Conservation (phyloP, 2,888 invertebrate genomes). For the Cosmorhoe ocellata region DNA sequence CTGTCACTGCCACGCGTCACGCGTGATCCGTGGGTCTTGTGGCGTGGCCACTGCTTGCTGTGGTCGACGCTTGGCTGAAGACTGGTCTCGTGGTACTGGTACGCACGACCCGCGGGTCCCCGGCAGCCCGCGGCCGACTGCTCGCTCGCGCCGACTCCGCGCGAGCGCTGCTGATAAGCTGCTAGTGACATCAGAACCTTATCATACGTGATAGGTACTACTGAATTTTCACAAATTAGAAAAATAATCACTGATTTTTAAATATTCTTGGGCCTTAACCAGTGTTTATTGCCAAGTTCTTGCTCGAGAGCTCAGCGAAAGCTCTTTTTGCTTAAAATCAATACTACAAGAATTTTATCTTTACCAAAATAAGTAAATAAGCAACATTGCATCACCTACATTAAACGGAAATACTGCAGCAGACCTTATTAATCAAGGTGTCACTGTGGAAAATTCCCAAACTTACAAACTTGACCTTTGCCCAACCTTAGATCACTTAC, state of each 20-base stretch:
- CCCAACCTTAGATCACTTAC: too few relatives aligned
- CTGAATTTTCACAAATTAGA: neutral
- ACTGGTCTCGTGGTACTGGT: too few relatives aligned
- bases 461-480: constrained; percentile 9
- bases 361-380: too few relatives aligned
- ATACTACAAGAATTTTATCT: too few relatives aligned
- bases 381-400: constrained; percentile 24
- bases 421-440: constrained; percentile 21
- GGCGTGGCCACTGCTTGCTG: too few relatives aligned
- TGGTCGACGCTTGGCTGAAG: too few relatives aligned
- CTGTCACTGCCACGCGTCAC: neutral
- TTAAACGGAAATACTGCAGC: constrained; percentile 18
- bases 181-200: constrained; percentile 35
- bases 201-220: constrained; percentile 29
- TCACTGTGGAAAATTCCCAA: constrained; percentile 19
- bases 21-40: too few relatives aligned
- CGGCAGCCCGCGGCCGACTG: constrained; percentile 49
- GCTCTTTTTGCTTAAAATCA: too few relatives aligned
- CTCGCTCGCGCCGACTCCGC: constrained; percentile 26
- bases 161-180: constrained; percentile 39
- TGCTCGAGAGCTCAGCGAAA: too few relatives aligned
- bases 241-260: neutral
- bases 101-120: constrained; percentile 27
- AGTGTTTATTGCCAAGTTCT: too few relatives aligned
- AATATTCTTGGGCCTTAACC: too few relatives aligned